These are phyloP conservation scores for Bimastos eiseni DNA, from an alignment of 2,888 invertebrate genomes.

Conservation along the genomic window DNA sequence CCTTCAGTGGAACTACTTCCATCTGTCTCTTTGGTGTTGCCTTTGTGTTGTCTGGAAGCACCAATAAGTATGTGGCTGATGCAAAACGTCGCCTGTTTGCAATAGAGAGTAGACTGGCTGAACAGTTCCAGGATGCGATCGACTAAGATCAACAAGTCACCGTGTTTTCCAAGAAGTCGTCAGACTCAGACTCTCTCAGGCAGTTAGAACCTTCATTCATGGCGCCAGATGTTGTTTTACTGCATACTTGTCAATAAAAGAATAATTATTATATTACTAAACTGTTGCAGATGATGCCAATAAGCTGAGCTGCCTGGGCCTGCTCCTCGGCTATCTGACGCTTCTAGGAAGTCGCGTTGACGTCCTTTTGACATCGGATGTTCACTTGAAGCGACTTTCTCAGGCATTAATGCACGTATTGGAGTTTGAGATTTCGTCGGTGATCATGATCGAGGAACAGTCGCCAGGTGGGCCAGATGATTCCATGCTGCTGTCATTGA, in stretches of 20 bases:
- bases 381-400: neutral
- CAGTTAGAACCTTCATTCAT: no score
- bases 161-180: slow-evolving; percentile 51
- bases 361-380: neutral
- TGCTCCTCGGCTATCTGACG: neutral
- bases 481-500: neutral
- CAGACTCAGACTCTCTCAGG: slow-evolving; percentile 48
- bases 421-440: slow-evolving; percentile 8
- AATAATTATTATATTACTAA: no score
- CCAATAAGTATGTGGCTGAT: slow-evolving; percentile 56
- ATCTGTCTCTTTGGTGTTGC: no score
- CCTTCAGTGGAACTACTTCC: no score
- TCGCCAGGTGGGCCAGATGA: neutral
- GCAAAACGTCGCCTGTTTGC: slow-evolving; percentile 52
- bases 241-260: no score
- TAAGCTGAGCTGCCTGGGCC: neutral
- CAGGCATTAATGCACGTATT: neutral
- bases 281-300: slow-evolving; percentile 9
- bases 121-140: slow-evolving; percentile 56
- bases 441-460: neutral
- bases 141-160: slow-evolving; percentile 51
- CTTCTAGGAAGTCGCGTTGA: slow-evolving; percentile 17
- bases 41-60: no score
- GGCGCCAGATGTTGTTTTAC: no score
- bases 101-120: slow-evolving; percentile 49